Conservation (phyloP, 2,888 invertebrate genomes). For the Tineola bisselliella region DNA sequence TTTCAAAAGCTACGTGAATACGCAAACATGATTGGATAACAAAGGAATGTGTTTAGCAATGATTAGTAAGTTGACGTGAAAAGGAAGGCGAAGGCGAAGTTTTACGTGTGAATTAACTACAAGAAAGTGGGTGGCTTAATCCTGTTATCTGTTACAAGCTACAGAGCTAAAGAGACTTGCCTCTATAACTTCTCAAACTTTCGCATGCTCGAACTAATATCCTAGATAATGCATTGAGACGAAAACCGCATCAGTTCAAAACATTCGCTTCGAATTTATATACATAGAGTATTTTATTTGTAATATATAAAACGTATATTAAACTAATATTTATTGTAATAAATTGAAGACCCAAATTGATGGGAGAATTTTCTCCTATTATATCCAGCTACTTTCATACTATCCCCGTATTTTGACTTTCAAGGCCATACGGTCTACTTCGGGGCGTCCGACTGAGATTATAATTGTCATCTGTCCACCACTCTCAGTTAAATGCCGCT, state of each 20-base stretch:
- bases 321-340: too few species aligned
- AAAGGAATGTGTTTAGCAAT: background rate
- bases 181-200: background rate
- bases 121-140: constrained; percentile 49
- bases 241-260: background rate
- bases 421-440: too few species aligned
- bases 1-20: too few species aligned
- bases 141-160: constrained; percentile 39
- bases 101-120: constrained; percentile 53
- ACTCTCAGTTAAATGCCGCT: too few species aligned
- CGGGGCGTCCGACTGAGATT: too few species aligned
- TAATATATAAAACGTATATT: too few species aligned
- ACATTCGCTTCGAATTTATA: background rate
- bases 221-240: background rate
- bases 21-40: background rate
- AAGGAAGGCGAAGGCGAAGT: constrained; percentile 24
- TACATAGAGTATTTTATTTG: too few species aligned
- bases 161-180: background rate
- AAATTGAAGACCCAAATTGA: too few species aligned
- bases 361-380: too few species aligned
- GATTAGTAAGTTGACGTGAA: background rate
- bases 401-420: too few species aligned
- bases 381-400: too few species aligned
- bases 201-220: background rate
- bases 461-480: too few species aligned